Base-by-base conservation (phyloP, 2,888 invertebrate genomes). In the Cordilura impudica region DNA sequence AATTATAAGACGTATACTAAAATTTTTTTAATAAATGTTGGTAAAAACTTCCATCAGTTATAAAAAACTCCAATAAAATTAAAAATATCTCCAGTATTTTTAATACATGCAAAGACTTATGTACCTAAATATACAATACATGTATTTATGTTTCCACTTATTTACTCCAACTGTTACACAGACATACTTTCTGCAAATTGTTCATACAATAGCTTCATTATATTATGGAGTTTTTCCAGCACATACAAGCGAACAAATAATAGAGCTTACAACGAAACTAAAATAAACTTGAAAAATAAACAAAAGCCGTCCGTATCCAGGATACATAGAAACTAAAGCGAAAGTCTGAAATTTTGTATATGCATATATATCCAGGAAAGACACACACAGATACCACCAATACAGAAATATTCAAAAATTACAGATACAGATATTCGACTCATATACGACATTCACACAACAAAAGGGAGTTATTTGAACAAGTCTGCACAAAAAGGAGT, bases 301-400 rank as follows among this genome's bases (percentile, higher is more conserved):
- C 8, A 29, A 54, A 16, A 53, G 8, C 19, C 8, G 26, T 4
- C 19, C 8, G 26, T 4, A 51, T 43, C 31, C 45, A 49, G 69
- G 45, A 77, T 77, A 76, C 56, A 73, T 65, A 72, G 72, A 80
- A 82, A 73, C 75, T 73, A 67, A 82, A 82, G 81, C 73, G 81
- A 81, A 81, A 82, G 81, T 82, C 82, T 78, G 71, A 76, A 72
- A 77, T 66, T 66, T 77, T 60, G 58, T 69, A 63, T 47, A 74
- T 31, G 26, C 35, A 60, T n/a, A 43, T n/a, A n/a, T n/a, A n/a
- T n/a, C n/a, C n/a, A n/a, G n/a, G n/a, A n/a, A n/a, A n/a, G n/a
- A n/a, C 7, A 21, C 47, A 65, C 54, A 45, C n/a, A 14, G 49
- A 67, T 29, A 69, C 69, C 56, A 61, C 19, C 12, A 35, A 4